phyloP scores from a whole-genome alignment of 2,888 invertebrate genomes.

The Meiosimyza decipiens region DNA sequence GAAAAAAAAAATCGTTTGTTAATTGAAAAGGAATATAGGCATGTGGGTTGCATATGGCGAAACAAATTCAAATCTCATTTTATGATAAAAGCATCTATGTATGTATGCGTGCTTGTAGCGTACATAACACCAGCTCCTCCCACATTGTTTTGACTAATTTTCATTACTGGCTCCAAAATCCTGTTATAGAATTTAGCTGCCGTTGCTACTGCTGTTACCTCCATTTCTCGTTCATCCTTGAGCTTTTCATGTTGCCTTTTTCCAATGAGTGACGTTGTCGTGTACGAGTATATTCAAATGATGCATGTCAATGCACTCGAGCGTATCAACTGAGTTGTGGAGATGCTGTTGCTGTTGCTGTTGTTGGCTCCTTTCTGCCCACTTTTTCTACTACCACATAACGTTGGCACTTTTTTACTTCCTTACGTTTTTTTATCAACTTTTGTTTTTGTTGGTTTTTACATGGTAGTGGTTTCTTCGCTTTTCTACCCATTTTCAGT shows the following conservation, averaged over 20 bases:
- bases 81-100: too few relatives aligned
- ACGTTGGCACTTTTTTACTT: slow-evolving; percentile 11
- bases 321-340: slow-evolving; percentile 41
- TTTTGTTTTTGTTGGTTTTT: slow-evolving; percentile 13
- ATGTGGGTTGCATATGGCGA: too few relatives aligned
- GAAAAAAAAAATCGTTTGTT: too few relatives aligned
- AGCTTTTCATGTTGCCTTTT: slow-evolving; percentile 27
- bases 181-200: slow-evolving; percentile 8
- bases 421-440: slow-evolving; percentile 5
- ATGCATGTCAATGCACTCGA: slow-evolving; percentile 49
- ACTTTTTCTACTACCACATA: slow-evolving; percentile 1
- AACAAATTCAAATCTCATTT: too few relatives aligned
- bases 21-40: too few relatives aligned
- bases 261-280: slow-evolving; percentile 26
- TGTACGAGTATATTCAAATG: slow-evolving; percentile 47
- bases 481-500: slow-evolving; percentile 31
- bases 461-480: neutral
- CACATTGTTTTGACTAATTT: too few relatives aligned
- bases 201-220: neutral
- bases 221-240: neutral
- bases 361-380: slow-evolving; percentile 21
- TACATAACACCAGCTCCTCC: too few relatives aligned
- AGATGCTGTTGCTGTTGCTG: neutral
- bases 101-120: too few relatives aligned
- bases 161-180: slow-evolving; percentile 21